Base-by-base conservation (phyloP, 1,140 invertebrate genomes). In the Panonychus citri region DNA sequence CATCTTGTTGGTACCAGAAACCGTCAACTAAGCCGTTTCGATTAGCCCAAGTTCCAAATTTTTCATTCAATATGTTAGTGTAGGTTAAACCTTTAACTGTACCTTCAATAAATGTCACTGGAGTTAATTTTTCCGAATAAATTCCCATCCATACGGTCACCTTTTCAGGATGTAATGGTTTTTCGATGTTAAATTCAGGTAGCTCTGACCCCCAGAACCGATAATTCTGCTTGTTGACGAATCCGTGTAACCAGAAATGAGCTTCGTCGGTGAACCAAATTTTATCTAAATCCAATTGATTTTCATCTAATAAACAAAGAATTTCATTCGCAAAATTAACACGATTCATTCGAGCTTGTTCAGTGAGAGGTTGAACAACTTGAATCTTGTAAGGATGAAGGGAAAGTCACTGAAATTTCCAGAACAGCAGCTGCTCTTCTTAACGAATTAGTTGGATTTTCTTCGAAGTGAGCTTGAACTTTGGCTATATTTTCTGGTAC, bases 1-100 rank as follows among this genome's bases (percentile, higher is more conserved):
- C 60, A 59, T 62, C 60, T 37, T 62, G 60, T 39, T 60, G 53
- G 34, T 60, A 58, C 55, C 58, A 59, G 56, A 34, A 21, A 21
- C 24, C 25, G 37, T 4, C 7, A 3, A 43, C 13, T 15, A 17
- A 10, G 10, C 5, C 3, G 4, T 43, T 43, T 43, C 42, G 5
- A 4, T 43, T 4, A 17, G 17, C 17, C 19, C 19, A 21, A 43
- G 42, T 3, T 4, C 5, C 3, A 21, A 43, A 43, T 5, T 43
- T 21, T 5, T 56, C 28, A 4, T 34, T 12, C 3, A 56, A 12
- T 8, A 56, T 50, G 3, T 10, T 19, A 1, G 24, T 43, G 27
- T 54, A 30, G 24, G 25, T 19, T 7, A 25, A 19, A n/a, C 1
- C 21, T 15, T 0, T 46, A 42, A 55, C 10, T 40, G 25, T 56